phyloP scores from a whole-genome alignment of 2,888 invertebrate genomes.

The Polymixis flavicincta region DNA sequence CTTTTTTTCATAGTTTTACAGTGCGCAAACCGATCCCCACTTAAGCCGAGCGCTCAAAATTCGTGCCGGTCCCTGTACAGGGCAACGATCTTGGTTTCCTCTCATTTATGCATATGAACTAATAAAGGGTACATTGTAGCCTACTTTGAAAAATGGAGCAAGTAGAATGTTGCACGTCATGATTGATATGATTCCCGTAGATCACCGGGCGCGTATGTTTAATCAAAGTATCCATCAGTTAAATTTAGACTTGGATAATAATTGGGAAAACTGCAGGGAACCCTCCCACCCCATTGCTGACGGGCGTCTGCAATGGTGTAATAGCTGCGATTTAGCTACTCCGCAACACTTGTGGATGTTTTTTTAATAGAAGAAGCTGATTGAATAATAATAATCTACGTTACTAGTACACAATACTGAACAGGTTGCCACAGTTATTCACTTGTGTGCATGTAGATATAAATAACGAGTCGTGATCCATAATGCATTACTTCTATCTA shows the following conservation, averaged over 20 bases:
- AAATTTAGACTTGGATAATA: not conserved
- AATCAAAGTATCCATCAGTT: not conserved
- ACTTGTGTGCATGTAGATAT: slow-evolving; percentile 12
- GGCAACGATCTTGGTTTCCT: not conserved
- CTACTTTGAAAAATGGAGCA: slow-evolving; percentile 46
- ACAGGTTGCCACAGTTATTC: slow-evolving; percentile 33
- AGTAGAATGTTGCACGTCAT: not conserved
- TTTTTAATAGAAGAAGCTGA: slow-evolving; percentile 19
- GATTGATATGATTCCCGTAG: not conserved
- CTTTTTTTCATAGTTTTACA: no score
- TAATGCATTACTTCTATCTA: not conserved
- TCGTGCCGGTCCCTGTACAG: not conserved
- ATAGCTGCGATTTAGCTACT: slow-evolving; percentile 1
- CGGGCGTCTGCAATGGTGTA: slow-evolving; percentile 9
- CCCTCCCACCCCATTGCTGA: no score
- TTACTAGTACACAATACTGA: slow-evolving; percentile 10
- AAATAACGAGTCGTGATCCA: slow-evolving; percentile 5
- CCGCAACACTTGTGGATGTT: slow-evolving; percentile 6
- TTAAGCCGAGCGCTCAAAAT: no score
- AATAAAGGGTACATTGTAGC: slow-evolving; percentile 3
- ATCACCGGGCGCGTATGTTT: not conserved
- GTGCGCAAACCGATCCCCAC: no score
- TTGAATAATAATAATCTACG: slow-evolving; percentile 37
- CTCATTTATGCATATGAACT: slow-evolving; percentile 1
- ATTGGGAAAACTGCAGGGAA: not conserved